phyloP scores from a whole-genome alignment of 2,888 invertebrate species.

The Drosophila demipolita region DNA sequence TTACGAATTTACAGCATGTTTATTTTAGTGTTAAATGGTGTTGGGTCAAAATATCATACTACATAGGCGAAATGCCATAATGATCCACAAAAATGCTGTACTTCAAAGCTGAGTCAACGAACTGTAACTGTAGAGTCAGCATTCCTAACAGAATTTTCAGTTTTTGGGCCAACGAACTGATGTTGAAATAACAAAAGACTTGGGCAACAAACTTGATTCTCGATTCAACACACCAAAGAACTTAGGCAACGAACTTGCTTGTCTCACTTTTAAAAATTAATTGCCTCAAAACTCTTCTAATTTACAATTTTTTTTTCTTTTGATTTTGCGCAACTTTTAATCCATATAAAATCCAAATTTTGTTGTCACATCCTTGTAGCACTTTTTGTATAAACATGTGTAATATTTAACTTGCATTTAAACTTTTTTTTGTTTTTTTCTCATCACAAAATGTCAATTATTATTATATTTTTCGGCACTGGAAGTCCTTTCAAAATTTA shows the following conservation, averaged over 20 bases:
- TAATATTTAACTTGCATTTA: constrained; percentile 7
- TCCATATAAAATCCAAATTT: constrained; percentile 38
- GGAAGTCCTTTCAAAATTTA: constrained; percentile 54
- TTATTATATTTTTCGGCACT: constrained; percentile 22
- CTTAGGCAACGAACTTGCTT: constrained; percentile 39
- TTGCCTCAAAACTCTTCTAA: constrained; percentile 1
- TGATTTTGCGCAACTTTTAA: constrained; percentile 9
- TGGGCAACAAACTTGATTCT: constrained; percentile 26
- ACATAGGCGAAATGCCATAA: not conserved
- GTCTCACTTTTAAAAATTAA: not conserved
- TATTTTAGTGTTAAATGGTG: constrained; percentile 12
- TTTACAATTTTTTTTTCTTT: not conserved
- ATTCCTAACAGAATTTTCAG: constrained; percentile 14
- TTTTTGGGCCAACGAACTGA: constrained; percentile 28
- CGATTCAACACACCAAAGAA: constrained; percentile 21
- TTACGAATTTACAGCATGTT: constrained; percentile 1
- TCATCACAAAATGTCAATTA: constrained; percentile 32
- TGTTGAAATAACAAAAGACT: constrained; percentile 23
- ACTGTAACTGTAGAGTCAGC: constrained; percentile 40
- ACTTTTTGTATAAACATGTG: constrained; percentile 38
- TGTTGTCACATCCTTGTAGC: constrained; percentile 54
- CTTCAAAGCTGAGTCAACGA: constrained; percentile 40
- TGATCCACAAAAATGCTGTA: constrained; percentile 10
- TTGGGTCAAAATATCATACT: constrained; percentile 1
- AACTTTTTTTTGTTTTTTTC: constrained; percentile 1